Evolutionary conservation across 2,888 invertebrate genomes (phyloP).

Genomic region (Micropterix aruncella): DNA sequence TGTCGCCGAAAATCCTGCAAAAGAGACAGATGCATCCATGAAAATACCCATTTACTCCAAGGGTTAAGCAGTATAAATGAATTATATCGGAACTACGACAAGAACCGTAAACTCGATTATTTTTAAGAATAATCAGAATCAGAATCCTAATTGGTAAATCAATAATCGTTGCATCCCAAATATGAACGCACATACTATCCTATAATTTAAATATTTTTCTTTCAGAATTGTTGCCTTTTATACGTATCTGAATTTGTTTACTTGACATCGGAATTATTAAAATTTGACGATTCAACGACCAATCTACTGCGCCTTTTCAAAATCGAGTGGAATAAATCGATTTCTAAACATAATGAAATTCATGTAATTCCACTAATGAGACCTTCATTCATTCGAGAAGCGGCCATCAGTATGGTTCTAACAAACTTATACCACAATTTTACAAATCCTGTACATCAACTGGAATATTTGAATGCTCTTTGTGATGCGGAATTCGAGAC

Average conservation of each 20-base stretch:
- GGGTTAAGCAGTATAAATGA: too few species aligned
- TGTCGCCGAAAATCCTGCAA: too few species aligned
- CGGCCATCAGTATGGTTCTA: conserved; percentile 44
- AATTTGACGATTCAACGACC: conserved; percentile 30
- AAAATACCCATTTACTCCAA: too few species aligned
- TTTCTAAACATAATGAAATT: background rate
- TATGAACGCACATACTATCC: too few species aligned
- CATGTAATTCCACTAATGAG: background rate
- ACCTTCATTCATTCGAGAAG: conserved; percentile 27
- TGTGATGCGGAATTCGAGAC: conserved; percentile 40
- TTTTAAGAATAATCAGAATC: too few species aligned
- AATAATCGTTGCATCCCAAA: too few species aligned
- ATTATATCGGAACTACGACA: too few species aligned
- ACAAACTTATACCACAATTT: conserved; percentile 45
- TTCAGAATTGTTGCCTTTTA: conserved; percentile 49
- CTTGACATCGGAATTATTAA: conserved; percentile 30
- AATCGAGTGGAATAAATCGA: conserved; percentile 11
- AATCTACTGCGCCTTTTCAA: conserved; percentile 24
- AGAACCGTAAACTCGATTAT: too few species aligned
- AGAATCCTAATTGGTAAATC: too few species aligned
- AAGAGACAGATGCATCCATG: too few species aligned
- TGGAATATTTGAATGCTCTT: conserved; percentile 44
- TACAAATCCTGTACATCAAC: conserved; percentile 46
- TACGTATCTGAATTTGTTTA: conserved; percentile 43
- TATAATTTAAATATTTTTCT: too few species aligned